Percentiles rank a stretch among this genome's conserved stretches.
phyloP scores from a whole-genome alignment of 1,140 invertebrate species.

The Carposina sasakii region DNA sequence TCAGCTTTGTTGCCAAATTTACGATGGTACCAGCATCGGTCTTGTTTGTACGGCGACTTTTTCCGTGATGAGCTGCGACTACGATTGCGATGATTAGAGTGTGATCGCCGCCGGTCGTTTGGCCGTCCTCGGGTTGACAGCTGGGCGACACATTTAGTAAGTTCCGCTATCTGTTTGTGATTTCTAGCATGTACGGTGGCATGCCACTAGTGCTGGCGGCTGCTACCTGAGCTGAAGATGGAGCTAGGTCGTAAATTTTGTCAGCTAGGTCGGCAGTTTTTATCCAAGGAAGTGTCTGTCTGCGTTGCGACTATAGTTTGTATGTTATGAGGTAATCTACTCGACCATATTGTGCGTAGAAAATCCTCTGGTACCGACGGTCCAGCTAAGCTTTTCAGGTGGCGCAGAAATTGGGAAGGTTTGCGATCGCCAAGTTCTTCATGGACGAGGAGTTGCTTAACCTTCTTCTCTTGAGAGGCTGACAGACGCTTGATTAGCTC shows the following conservation, averaged over 20 bases:
- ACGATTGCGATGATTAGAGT: neutral
- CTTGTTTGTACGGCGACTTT: neutral
- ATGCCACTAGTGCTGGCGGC: neutral
- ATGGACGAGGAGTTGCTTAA: conserved; percentile 17
- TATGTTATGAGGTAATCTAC: conserved; percentile 2
- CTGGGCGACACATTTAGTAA: neutral
- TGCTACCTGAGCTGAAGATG: neutral
- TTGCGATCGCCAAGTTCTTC: conserved; percentile 26
- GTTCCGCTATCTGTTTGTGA: conserved; percentile 2
- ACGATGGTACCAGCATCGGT: conserved; percentile 4
- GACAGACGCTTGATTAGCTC: conserved; percentile 15
- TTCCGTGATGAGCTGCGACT: neutral
- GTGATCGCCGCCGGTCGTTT: neutral
- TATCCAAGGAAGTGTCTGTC: neutral
- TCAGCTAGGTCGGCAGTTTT: conserved; percentile 6
- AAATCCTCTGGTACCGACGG: conserved; percentile 1
- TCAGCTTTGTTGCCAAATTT: neutral
- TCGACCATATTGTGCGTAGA: conserved; percentile 6
- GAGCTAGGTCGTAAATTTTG: neutral
- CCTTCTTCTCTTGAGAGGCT: conserved; percentile 17
- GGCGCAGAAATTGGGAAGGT: conserved; percentile 30
- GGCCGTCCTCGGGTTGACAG: neutral
- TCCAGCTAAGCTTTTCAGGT: conserved; percentile 15
- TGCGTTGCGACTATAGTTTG: conserved; percentile 1
- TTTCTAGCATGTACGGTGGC: neutral